Conservation (phyloP, 2,888 invertebrate genomes). For the Odontocerum albicorne region DNA sequence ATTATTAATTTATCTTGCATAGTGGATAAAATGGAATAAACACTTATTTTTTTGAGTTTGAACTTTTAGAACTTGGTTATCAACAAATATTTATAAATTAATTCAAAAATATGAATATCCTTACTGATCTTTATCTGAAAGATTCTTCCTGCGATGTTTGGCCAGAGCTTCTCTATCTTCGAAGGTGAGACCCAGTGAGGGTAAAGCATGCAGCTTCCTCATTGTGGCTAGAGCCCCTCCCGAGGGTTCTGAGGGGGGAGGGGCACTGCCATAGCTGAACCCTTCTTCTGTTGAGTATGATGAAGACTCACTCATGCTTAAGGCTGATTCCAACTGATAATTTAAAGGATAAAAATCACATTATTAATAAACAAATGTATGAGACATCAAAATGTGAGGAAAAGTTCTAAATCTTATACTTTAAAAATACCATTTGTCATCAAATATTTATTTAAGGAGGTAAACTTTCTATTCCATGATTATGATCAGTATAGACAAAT, state of each 20-base stretch:
- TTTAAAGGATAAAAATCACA: conserved; percentile 12
- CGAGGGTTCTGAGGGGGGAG: not conserved
- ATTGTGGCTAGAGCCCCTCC: conserved; percentile 9
- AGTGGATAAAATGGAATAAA: too few species aligned
- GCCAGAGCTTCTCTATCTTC: conserved; percentile 49
- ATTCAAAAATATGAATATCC: too few species aligned
- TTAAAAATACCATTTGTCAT: too few species aligned
- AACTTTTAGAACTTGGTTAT: not conserved
- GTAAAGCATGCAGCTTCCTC: conserved; percentile 34
- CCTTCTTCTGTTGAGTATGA: conserved; percentile 31
- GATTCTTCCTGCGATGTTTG: conserved; percentile 45
- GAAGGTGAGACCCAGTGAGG: conserved; percentile 42
- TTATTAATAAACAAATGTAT: too few species aligned
- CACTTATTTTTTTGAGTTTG: too few species aligned
- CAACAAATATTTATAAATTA: too few species aligned
- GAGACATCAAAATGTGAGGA: too few species aligned
- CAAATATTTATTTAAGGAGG: too few species aligned
- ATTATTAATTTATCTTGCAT: too few species aligned
- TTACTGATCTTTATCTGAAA: conserved; percentile 4
- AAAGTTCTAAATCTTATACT: too few species aligned
- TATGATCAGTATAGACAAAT: too few species aligned
- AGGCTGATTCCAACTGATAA: conserved; percentile 39
- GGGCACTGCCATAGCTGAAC: conserved; percentile 14
- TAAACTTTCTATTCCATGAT: too few species aligned
- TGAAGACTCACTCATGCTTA: conserved; percentile 39